Percentiles rank a stretch among this genome's conserved stretches.
Evolutionary conservation across 2,888 invertebrate species (phyloP).

Genomic region (Agrochola lychnidis): DNA sequence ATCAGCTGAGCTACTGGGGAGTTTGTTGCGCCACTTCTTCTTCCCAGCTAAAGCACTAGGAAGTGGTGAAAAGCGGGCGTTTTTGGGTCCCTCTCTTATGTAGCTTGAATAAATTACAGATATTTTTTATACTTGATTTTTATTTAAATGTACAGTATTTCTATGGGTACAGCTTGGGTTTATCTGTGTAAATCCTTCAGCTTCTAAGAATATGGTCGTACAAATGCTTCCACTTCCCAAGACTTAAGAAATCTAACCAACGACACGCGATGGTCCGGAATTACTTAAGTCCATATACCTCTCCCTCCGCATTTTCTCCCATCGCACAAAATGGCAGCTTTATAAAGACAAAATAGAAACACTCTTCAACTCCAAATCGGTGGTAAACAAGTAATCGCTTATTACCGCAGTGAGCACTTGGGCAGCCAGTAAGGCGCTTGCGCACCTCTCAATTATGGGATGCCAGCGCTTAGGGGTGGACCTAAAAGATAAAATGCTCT

Average conservation of each 20-base stretch:
- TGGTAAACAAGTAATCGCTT: conserved; percentile 53
- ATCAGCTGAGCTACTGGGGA: no score
- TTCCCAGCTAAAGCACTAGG: no score
- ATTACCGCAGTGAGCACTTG: conserved; percentile 34
- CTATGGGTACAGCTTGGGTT: not conserved
- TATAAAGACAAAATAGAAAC: conserved; percentile 26
- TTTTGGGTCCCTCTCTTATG: no score
- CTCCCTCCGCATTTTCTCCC: not conserved
- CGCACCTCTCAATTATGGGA: conserved; percentile 58
- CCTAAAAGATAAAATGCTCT: conserved; percentile 9
- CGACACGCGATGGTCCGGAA: not conserved
- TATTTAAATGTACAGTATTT: no score
- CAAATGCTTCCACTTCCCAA: not conserved
- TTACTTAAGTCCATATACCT: not conserved
- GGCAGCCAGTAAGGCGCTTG: conserved; percentile 41
- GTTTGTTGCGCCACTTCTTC: no score
- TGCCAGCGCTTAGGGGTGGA: conserved; percentile 48
- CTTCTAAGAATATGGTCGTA: not conserved
- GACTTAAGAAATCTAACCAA: not conserved
- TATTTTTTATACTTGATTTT: no score
- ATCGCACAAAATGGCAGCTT: conserved; percentile 1
- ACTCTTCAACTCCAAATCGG: conserved; percentile 30
- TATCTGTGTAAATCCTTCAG: not conserved
- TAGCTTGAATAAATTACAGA: no score
- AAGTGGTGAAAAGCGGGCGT: no score